Percentiles rank a stretch among this genome's conserved stretches.
phyloP scores from a whole-genome alignment of 2,113 vertebrate genomes.

The Panthera tigris region DNA sequence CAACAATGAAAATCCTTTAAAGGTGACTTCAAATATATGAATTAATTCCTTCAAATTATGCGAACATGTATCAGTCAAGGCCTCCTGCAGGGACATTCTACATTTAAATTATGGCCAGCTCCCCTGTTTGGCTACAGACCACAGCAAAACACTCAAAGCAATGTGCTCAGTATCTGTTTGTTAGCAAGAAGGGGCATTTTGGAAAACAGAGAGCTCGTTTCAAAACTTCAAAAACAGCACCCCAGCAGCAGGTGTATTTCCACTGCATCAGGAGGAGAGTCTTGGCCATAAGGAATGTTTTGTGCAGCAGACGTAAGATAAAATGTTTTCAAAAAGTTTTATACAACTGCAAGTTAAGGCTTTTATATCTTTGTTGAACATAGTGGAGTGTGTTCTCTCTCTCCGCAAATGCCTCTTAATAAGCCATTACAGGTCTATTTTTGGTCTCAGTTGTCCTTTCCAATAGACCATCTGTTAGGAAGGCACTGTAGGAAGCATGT shows the following conservation, averaged over 20 bases:
- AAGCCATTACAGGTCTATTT: slow-evolving; percentile 54
- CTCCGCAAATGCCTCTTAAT: slow-evolving; percentile 55
- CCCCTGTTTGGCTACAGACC: not conserved
- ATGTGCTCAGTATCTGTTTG: not conserved
- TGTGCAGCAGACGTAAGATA: not conserved
- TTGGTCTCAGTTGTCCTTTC: slow-evolving; percentile 55
- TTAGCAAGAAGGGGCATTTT: not conserved
- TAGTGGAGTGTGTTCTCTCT: not conserved
- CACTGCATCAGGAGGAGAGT: not conserved
- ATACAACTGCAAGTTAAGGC: slow-evolving; percentile 10
- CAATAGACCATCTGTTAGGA: slow-evolving; percentile 55
- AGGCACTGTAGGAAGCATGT: not conserved
- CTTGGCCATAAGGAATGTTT: not conserved
- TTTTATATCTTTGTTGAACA: slow-evolving; percentile 32
- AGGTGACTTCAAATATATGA: not conserved
- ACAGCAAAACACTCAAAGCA: not conserved
- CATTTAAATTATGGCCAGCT: not conserved
- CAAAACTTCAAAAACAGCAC: not conserved
- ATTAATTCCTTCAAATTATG: not conserved
- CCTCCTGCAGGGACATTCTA: not conserved
- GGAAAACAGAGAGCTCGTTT: not conserved
- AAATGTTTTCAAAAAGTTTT: slow-evolving; percentile 50
- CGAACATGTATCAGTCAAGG: not conserved
- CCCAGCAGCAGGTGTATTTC: not conserved
- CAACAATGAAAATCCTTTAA: not conserved